These are phyloP conservation scores for Formica selysi DNA, from an alignment of 1,140 invertebrate genomes.

Conservation along the genomic window DNA sequence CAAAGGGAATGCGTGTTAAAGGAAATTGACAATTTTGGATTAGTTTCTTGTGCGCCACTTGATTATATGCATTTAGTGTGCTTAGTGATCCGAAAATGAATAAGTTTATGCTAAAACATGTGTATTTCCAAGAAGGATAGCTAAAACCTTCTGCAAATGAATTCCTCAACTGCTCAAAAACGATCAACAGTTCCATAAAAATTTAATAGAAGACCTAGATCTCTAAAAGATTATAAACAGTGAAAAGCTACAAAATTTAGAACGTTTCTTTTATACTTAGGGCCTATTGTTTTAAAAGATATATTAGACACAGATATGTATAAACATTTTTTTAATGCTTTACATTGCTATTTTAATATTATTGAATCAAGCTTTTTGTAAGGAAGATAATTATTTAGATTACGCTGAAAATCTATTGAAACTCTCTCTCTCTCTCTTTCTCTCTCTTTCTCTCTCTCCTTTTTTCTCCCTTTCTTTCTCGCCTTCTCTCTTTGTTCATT, in stretches of 20 bases:
- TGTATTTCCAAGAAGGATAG: constrained; percentile 18
- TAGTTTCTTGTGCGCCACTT: constrained; percentile 75
- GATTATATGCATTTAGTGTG: constrained; percentile 79
- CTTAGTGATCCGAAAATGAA: constrained; percentile 27
- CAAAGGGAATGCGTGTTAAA: constrained; percentile 38
- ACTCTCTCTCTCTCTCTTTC: neutral
- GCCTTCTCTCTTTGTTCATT: neutral
- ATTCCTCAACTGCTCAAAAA: neutral
- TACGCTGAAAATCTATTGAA: no score
- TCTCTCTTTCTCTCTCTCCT: no score
- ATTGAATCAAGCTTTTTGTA: no score
- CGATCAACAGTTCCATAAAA: neutral
- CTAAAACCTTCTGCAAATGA: neutral
- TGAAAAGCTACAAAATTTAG: constrained; percentile 26
- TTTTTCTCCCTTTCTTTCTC: no score
- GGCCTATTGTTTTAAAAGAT: constrained; percentile 22
- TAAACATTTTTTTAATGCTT: constrained; percentile 21
- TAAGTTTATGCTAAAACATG: constrained; percentile 32
- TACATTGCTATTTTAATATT: neutral
- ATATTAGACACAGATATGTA: neutral
- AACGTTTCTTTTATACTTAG: constrained; percentile 23
- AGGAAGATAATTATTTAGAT: no score
- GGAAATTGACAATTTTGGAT: constrained; percentile 50
- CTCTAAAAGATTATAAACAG: constrained; percentile 19
- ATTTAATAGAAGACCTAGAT: constrained; percentile 33